Base-by-base conservation (phyloP, 2,797 vertebrate genomes). In the Malurus leucopterus region DNA sequence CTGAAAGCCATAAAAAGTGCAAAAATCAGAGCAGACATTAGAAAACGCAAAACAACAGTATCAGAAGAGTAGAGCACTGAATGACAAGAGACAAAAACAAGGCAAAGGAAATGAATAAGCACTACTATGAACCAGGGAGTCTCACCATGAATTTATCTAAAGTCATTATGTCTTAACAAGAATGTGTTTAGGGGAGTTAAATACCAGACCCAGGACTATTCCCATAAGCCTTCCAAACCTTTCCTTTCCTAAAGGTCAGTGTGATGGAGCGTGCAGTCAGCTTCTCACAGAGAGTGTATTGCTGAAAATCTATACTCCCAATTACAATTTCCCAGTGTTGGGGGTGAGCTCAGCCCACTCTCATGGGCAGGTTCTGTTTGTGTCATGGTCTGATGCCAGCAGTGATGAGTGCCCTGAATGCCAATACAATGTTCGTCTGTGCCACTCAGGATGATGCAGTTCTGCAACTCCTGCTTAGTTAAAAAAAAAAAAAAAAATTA, bases 1-100 rank as follows among this genome's bases (percentile, higher is more conserved):
- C 86, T 93, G 64, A 95, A 94, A 95, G 73, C 54, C 38, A 81
- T 92, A 73, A 78, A 95, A 62, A 58, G 47, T 36, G 86, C 77
- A 94, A 81, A 94, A 67, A 29, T 84, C 86, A 86, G 41, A 92
- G 63, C 83, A 59, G 64, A 73, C 59, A 93, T 49, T 9, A 54
- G 54, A 84, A 96, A 95, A 80, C 86, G 62, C 62, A 53, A 92
- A 86, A 78, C 86, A 94, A 15, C 24, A 61, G 22, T 49, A 67
- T 65, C 63, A 84, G 38, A 32, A 29, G 55, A 63, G 10, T 6
- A 72, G 30, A 47, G 38, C 20, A 8, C 13, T n/a, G 54, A 81
- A 54, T 1, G 2, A 7, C 22, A 76, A 24, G 20, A 38, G 67
- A 32, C n/a, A 44, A 64, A 75, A 81, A 15, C 29, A 65, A 71